Evolutionary conservation across 2,888 invertebrate species (phyloP), one percentile per base, ranked within the genome.

Genomic region (Cryptophagus acutangulus): DNA sequence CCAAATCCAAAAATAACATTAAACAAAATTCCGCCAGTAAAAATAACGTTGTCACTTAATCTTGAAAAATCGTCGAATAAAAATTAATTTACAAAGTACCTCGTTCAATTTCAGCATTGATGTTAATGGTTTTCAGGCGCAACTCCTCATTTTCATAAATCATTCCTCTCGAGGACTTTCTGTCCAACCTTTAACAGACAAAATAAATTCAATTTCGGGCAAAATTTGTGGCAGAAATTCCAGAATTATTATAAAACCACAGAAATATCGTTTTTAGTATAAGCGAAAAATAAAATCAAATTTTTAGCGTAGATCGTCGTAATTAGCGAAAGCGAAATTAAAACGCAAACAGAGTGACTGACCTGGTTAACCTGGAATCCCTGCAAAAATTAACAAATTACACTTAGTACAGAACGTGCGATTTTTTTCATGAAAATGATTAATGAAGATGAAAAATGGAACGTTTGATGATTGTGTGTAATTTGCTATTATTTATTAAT

Each of bases 81-180:
- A n/a, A n/a, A n/a, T n/a, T n/a, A 20, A 6, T 20, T 20, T 20
- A 6, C 9, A 17, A 47, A 51, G 48, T 74, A 88, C 89, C 89
- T 78, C 87, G 78, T 71, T 92, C 92, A 35, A 92, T 88, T 75
- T 91, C 91, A 41, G 90, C 91, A 67, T 90, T 91, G 63, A 91
- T 91, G 63, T 90, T 88, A 66, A 91, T 90, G 20, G 91, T 91
- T 59, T 90, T 80, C 64, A 91, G 72, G 53, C 92, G 75, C 37
- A 92, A 74, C 69, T 91, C 92, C 65, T 92, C 92, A 76, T 92
- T 92, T 73, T 92, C 92, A 74, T 87, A 91, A 57, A 91, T 82
- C 89, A 91, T 91, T 51, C 91, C 91, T 66, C 91, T 82, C 49
- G 90, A 89, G 38, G 90, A 89, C 71, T 88, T 88, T 63, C 89